Percentiles rank a stretch among this genome's conserved stretches.
These are phyloP conservation scores for Epizoanthus illoricatus DNA, from an alignment of 92 coral and sea anemone genomes.

Conservation along the genomic window DNA sequence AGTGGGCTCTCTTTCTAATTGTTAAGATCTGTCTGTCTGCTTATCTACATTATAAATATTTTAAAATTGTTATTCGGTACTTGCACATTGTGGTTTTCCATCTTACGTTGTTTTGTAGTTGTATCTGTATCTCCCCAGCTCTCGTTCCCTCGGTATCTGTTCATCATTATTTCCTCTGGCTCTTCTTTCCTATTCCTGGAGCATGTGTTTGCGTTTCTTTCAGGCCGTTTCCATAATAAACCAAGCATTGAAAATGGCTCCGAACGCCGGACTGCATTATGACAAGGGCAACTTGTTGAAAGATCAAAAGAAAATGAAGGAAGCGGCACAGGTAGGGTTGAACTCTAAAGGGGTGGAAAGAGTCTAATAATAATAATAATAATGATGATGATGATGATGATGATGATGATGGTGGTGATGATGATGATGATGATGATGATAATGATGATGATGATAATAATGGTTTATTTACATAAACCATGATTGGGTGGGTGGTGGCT, in stretches of 20 bases:
- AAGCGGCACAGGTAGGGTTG: constrained; percentile 70
- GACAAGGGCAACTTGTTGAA: constrained; percentile 78
- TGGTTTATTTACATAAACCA: too few species aligned
- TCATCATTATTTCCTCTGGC: neutral
- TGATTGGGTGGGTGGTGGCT: too few species aligned
- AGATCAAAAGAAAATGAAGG: constrained; percentile 63
- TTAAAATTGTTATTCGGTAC: too few species aligned
- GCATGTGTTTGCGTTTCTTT: neutral
- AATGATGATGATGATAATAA: too few species aligned
- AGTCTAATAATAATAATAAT: neutral
- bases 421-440: neutral
- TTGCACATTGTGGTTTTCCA: too few species aligned
- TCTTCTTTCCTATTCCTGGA: neutral
- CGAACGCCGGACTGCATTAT: constrained; percentile 63
- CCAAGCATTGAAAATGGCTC: constrained; percentile 41
- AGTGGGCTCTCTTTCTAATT: too few species aligned
- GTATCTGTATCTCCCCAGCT: too few species aligned
- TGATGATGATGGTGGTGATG: neutral
- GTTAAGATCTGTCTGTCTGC: too few species aligned
- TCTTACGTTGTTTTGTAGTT: too few species aligned
- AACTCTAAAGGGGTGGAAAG: neutral
- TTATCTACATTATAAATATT: too few species aligned
- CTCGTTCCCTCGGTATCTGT: neutral
- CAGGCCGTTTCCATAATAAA: constrained; percentile 66
- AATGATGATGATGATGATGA: too few species aligned